Base-by-base conservation (phyloP, 2,113 vertebrate genomes). In the Macaca mulatta region DNA sequence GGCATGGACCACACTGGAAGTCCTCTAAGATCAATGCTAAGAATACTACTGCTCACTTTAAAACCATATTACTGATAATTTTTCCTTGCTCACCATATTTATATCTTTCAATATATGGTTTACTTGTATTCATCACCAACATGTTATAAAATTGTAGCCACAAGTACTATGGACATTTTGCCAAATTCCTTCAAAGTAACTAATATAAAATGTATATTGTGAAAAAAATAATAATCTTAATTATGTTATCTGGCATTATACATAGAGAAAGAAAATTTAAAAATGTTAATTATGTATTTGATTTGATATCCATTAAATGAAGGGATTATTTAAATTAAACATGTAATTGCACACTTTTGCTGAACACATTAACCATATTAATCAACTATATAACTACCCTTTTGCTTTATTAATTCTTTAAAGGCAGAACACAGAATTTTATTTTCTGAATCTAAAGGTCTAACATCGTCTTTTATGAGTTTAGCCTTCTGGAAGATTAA, bases 371-470 rank as follows among this genome's bases (percentile, higher is more conserved):
- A 38, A 81, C 14, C 8, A 75, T 77, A 93, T 81, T 78, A 84
- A 82, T 48, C 48, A 93, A 32, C 81, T 50, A 52, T 23, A 43
- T 90, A 90, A 72, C 2, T 0, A 88, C 38, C 10, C 16, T 38
- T 59, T 35, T 69, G n/a, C 45, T 89, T 84, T 94, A 93, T 90
- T 43, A 70, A 11, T 55, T 78, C 32, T 48, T 90, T 72, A 87
- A 75, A 87, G 57, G 43, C 8, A 84, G 5, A 91, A 16, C 1
- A 8, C 74, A 43, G 8, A 5, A 8, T 84, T 93, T 83, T 87
- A 83, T 79, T 95, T 95, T 35, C 45, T 95, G 45, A 93, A 50
- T 95, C 61, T 95, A 91, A 89, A 94, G 17, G 3, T 67, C 38
- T 52, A 88, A 87, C 43, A 11, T 17, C 38, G 8, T 32, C 12